Evolutionary conservation across 2,888 invertebrate genomes (phyloP).

Genomic region (Plebejus melissa): DNA sequence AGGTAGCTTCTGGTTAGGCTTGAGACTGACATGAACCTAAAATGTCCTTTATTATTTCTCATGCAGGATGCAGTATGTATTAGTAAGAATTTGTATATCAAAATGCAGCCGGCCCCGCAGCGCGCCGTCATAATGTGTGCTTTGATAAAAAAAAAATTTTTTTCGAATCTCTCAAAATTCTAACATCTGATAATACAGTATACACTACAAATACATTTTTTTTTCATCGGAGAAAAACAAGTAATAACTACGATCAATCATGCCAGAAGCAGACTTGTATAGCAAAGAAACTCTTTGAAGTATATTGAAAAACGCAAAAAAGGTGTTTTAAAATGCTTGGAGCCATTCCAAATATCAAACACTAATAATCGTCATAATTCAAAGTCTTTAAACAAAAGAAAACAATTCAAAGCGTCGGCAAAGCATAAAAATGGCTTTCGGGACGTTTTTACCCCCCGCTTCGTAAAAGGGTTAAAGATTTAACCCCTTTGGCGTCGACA

Average conservation of each 20-base stretch:
- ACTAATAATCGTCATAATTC: slow-evolving; percentile 70
- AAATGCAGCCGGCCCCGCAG: too few relatives aligned
- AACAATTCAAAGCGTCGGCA: slow-evolving; percentile 70
- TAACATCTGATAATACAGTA: too few relatives aligned
- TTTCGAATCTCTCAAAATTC: too few relatives aligned
- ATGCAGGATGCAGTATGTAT: too few relatives aligned
- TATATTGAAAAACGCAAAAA: slow-evolving; percentile 30
- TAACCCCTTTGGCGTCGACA: slow-evolving; percentile 64
- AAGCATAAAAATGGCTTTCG: slow-evolving; percentile 63
- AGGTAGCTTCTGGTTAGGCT: too few relatives aligned
- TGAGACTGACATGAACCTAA: too few relatives aligned
- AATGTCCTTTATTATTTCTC: too few relatives aligned
- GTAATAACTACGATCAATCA: slow-evolving; percentile 3
- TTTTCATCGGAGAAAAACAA: background rate
- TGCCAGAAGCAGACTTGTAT: slow-evolving; percentile 18
- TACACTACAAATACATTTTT: background rate
- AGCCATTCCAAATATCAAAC: slow-evolving; percentile 58
- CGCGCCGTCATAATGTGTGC: too few relatives aligned
- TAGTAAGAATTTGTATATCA: too few relatives aligned
- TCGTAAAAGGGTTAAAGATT: slow-evolving; percentile 61
- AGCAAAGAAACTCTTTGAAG: slow-evolving; percentile 35
- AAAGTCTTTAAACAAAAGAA: slow-evolving; percentile 65
- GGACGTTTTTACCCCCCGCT: slow-evolving; percentile 53
- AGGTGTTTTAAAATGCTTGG: slow-evolving; percentile 34
- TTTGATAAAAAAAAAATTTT: too few relatives aligned